Evolutionary conservation across 2,888 invertebrate species (phyloP).

Genomic region (Pterostichus niger): DNA sequence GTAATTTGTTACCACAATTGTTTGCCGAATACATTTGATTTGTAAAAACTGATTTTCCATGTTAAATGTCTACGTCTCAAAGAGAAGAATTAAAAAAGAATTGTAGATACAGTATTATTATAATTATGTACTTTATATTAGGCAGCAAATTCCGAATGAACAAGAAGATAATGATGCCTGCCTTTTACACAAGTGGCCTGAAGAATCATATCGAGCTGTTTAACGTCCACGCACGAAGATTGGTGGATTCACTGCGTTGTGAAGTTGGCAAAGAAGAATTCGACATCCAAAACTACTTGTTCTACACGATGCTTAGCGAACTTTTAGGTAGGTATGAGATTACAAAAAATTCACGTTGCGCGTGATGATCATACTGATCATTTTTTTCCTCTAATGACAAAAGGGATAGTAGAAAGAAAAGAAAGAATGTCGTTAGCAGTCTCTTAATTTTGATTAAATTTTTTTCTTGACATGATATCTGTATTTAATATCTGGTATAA

Average conservation of each 20-base stretch:
- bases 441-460: constrained; percentile 22
- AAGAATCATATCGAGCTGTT: constrained; percentile 70
- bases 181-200: constrained; percentile 69
- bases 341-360: background rate
- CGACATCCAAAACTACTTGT: constrained; percentile 69
- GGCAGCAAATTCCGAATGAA: constrained; percentile 69
- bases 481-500: no score
- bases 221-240: constrained; percentile 68
- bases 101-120: no score
- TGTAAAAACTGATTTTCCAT: no score
- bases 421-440: background rate
- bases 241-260: constrained; percentile 68
- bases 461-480: background rate
- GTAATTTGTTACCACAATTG: no score
- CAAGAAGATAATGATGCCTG: constrained; percentile 70
- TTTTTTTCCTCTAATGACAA: background rate
- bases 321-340: constrained; percentile 69
- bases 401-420: background rate
- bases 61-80: no score
- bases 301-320: constrained; percentile 69
- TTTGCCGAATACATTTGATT: no score
- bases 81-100: no score
- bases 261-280: constrained; percentile 69
- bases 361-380: background rate
- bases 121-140: constrained; percentile 39